phyloP scores from a whole-genome alignment of 1,140 invertebrate species.

The Heterodera schachtii region DNA sequence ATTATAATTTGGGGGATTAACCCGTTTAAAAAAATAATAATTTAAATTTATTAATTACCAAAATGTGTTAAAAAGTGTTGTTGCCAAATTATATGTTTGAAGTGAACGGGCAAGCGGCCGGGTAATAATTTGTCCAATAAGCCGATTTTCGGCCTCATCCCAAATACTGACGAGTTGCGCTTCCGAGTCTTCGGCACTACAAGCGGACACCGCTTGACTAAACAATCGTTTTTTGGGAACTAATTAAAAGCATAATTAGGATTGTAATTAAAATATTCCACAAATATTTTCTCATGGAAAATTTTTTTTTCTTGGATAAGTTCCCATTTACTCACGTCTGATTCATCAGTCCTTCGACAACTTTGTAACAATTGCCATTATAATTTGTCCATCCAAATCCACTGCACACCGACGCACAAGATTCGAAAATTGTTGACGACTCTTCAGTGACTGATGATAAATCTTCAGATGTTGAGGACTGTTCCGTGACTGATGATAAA shows the following conservation, averaged over 20 bases:
- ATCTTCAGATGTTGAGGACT: too few relatives aligned
- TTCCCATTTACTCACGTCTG: neutral
- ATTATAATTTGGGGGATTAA: too few relatives aligned
- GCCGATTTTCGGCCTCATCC: neutral
- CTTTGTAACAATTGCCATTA: neutral
- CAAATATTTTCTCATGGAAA: neutral
- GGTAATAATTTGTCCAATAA: neutral
- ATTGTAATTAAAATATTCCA: too few relatives aligned
- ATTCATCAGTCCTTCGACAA: neutral
- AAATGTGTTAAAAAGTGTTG: slow-evolving; percentile 1
- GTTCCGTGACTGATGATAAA: too few relatives aligned
- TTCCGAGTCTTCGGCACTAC: neutral
- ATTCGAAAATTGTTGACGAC: too few relatives aligned
- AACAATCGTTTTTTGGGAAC: neutral
- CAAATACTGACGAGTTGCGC: neutral
- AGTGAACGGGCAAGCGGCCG: neutral
- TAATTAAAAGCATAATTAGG: neutral
- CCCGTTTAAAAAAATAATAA: too few relatives aligned
- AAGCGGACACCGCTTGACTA: neutral
- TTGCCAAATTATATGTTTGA: neutral
- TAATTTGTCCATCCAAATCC: neutral
- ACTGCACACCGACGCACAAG: neutral
- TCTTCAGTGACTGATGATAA: too few relatives aligned
- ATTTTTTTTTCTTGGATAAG: neutral
- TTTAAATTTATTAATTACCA: neutral